Evolutionary conservation across 2,888 invertebrate genomes (phyloP), one percentile per base, ranked within the genome.

Genomic region (Eristalis tenax): DNA sequence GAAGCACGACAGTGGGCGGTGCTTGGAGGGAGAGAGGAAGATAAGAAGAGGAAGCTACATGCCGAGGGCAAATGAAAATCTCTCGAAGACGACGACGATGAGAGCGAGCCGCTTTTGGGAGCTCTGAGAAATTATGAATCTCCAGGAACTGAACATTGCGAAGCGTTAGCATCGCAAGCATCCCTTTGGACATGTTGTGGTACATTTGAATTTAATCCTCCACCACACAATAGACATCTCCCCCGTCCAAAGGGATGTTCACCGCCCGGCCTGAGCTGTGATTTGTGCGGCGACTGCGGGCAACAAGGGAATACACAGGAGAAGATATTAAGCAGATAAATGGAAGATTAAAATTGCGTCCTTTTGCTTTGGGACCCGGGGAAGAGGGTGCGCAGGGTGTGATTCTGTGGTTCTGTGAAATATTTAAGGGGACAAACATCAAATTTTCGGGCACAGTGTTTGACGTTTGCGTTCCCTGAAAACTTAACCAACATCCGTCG

Each of bases 121-220:
- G 64, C 57, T 66, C 35, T 18, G 23, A 43, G 43, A 73, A 73
- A 83, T 78, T 74, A 83, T 83, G 68, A 83, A 64, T 78, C 68
- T 40, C 74, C 66, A 50, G 38, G 56, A 70, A 40, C 26, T 15
- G 28, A 61, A 18, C 59, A 35, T 35, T 69, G 61, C 63, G 22
- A n/a, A 63, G 26, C 35, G 32, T 32, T 8, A 22, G 63, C 32
- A 32, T 32, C 8, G 32, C 32, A 69, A 43, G 40, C 43, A 40
- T 77, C 83, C 83, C 68, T 26, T 78, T 28, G 68, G 83, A 69
- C 73, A 69, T 74, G 8, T 64, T 77, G 23, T 63, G 61, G 71
- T 43, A 32, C 65, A 64, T 76, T 76, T 61, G 64, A 68, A 57
- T 74, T 56, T 43, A 26, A 50, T 32, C 18, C 50, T 18, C 8